Base-by-base conservation (phyloP, 2,113 vertebrate species). In the Nycticorax nycticorax region DNA sequence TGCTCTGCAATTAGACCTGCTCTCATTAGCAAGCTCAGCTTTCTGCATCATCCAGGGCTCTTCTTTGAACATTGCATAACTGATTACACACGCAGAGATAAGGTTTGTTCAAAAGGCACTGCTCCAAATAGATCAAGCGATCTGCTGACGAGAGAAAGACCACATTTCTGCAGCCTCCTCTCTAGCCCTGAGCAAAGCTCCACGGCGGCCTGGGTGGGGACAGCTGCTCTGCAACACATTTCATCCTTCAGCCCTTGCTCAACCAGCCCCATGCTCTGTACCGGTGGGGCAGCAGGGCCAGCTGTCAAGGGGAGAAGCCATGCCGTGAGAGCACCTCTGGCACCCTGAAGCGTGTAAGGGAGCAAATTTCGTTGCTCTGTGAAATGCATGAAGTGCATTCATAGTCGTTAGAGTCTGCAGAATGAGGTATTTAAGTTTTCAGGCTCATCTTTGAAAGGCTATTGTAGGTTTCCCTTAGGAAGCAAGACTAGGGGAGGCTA, bases 51-150 rank as follows among this genome's bases (percentile, higher is more conserved):
- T 55, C 52, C 47, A 37, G 47, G 32, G 47, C 22, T 80, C 72
- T 93, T 75, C 59, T 91, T 89, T 82, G 69, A 91, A 72, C 24
- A 32, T n/a, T 52, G 39, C 48, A 20, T 75, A 75, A 83, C 67
- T 90, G 64, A 74, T 89, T 78, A 39, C 43, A 74, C 11, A 33
- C 14, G 32, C 8, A 66, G 39, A 89, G 56, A 86, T 75, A 69
- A 86, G 32, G 32, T 69, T 81, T 12, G 5, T 63, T 76, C 24
- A 64, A 89, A 64, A 84, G 24, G 5, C 30, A 35, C 11, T n/a
- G 28, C 13, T 92, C 24, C 26, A 10, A 57, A 4, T 32, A 57
- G 17, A 85, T 80, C 5, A 16, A 73, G 21, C 2, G 12, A 71
- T 73, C 45, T 86, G 43, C 59, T 66, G 59, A 69, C 1, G 3